Evolutionary conservation across 2,888 invertebrate species (phyloP), one percentile per base, ranked within the genome.

Genomic region (Acrobasis suavella): DNA sequence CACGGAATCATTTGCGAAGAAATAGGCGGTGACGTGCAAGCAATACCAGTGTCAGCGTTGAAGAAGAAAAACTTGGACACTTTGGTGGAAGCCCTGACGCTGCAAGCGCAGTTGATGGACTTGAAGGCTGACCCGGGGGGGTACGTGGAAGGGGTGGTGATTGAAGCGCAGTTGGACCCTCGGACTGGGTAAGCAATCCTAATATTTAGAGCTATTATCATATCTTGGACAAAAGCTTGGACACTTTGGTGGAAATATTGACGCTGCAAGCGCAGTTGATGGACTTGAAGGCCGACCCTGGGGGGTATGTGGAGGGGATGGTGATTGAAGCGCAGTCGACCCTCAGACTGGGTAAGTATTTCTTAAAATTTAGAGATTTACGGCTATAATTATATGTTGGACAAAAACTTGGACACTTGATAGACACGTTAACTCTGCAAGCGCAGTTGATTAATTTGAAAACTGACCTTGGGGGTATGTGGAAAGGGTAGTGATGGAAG

Each of bases 21-120:
- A 15, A 84, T 95, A 62, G 99, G 99, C 0, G 99, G 99, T 0
- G 98, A 99, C 66, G 93, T 97, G 1, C 99, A 98, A 87, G 95
- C 96, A 3, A 95, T 99, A 62, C 95, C 96, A 0, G 95, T 99
- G 65, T 99, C 99, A 0, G 99, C 99, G 0, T 89, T 98, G 0
- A 96, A 97, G 85, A 95, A 95, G 63, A 94, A 94, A 6, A 97
- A 98, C 85, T 86, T 99, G 38, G 92, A 95, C 62, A 89, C 94
- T 1, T 89, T 99, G 60, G 95, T 96, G 58, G 98, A 99, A 76
- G 96, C 98, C 0, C 94, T 99, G 60, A 93, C 95, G 12, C 88
- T 96, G 7, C 96, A 97, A 83, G 96, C 97, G 0, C 98, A 99
- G 80, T 76, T 99, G 0, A 94, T 98, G 95, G 95, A 96, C n/a